These are phyloP conservation scores for Microctonus hyperodae DNA, from an alignment of 2,888 invertebrate genomes.

Conservation along the genomic window DNA sequence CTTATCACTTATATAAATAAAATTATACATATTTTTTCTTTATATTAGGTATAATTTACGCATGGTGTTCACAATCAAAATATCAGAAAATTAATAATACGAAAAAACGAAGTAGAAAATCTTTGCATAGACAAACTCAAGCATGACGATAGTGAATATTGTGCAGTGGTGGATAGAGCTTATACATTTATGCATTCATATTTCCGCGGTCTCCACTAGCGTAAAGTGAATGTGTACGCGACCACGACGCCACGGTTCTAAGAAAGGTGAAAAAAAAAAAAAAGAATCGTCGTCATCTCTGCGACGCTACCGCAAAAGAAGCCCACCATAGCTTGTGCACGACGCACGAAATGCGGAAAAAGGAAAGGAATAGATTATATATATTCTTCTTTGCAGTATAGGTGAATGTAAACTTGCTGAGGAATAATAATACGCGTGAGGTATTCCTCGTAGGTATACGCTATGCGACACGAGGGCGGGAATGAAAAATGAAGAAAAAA, in stretches of 20 bases:
- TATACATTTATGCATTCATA: conserved; percentile 64
- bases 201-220: conserved; percentile 55
- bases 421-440: conserved; percentile 59
- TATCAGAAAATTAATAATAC: conserved; percentile 10
- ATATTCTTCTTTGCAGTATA: conserved; percentile 23
- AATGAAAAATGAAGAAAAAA: conserved; percentile 39
- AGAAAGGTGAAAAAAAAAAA: conserved; percentile 42
- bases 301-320: conserved; percentile 31
- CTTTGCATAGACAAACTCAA: conserved; percentile 26
- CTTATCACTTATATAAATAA: too few relatives aligned
- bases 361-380: conserved; percentile 15
- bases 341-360: conserved; percentile 37
- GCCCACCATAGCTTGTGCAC: not conserved
- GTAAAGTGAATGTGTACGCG: not conserved
- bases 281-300: conserved; percentile 51
- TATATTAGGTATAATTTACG: too few relatives aligned
- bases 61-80: too few relatives aligned
- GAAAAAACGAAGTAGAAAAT: conserved; percentile 29
- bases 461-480: conserved; percentile 36
- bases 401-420: conserved; percentile 59
- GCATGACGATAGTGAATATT: conserved; percentile 32
- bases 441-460: conserved; percentile 42
- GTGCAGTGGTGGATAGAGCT: conserved; percentile 41
- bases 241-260: conserved; percentile 25
- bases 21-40: too few relatives aligned